Base-by-base conservation (phyloP, 2,888 invertebrate genomes). In the Meta bourneti region DNA sequence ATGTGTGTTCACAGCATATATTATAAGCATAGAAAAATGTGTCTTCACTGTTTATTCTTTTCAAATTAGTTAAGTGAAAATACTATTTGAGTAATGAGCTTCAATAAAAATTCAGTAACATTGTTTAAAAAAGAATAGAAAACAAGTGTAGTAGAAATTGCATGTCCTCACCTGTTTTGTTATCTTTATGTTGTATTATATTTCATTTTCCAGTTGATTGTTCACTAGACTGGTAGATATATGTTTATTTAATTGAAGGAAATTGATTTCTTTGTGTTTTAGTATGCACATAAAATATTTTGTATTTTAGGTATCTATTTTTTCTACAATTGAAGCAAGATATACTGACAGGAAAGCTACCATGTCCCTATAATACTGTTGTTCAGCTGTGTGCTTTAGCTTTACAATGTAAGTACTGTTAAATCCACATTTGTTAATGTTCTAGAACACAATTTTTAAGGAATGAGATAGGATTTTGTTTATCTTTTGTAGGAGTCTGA, bases 301-400 rank as follows among this genome's bases (percentile, higher is more conserved):
- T 49, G 19, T n/a, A 72, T 54, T 86, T 83, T 77, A 98, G 99
- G 96, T 99, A 99, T 96, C 98, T 99, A 96, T 97, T 99, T 95
- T 99, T 98, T 95, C 96, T 99, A 94, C 99, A 99, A 96, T 95
- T 99, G 88, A 99, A 99, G 95, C 97, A 97, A 94, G 99, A 99
- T 95, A 97, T 99, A 92, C 95, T 98, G 79, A 97, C 97, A 94
- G 99, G 99, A 85, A 97, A 97, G 94, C 96, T 99, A 89, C 97
- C 98, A 94, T 98, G 98, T 95, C 97, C 98, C 0, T 97, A 97
- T 94, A 97, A 97, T 93, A 97, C 97, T 85, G 97, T 97, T 34
- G 96, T 98, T 9, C 98, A 99, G 95, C 96, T 99, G 93, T 97
- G 98, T 94, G 99, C 99, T 11, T 96, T 98, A 93, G 97, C 98